phyloP scores from a whole-genome alignment of 2,888 invertebrate genomes.

The Dolichopus griseipennis region DNA sequence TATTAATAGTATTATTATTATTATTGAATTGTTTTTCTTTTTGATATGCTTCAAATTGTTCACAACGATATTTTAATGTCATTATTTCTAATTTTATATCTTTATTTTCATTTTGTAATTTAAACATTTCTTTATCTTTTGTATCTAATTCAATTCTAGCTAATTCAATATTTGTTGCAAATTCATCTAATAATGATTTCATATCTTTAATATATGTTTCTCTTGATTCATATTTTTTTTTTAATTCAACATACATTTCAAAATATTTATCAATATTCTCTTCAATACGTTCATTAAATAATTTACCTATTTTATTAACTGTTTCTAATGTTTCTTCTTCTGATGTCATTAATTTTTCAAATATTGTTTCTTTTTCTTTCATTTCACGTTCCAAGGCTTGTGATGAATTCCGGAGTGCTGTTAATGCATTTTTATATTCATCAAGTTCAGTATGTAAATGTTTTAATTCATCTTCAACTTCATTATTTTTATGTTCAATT shows the following conservation, averaged over 20 bases:
- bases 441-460: constrained; percentile 30
- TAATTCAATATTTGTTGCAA: constrained; percentile 41
- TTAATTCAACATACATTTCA: constrained; percentile 40
- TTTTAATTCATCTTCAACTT: constrained; percentile 34
- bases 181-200: constrained; percentile 42
- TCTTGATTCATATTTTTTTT: constrained; percentile 40
- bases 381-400: constrained; percentile 39
- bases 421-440: constrained; percentile 34
- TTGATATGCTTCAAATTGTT: constrained; percentile 20
- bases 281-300: constrained; percentile 43
- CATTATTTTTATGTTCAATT: constrained; percentile 33
- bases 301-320: constrained; percentile 43
- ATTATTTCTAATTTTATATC: constrained; percentile 41
- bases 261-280: constrained; percentile 40
- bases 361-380: constrained; percentile 40
- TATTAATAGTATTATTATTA: constrained; percentile 12
- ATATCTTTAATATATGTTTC: constrained; percentile 42
- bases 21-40: not conserved
- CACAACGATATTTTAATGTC: constrained; percentile 31
- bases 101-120: constrained; percentile 39
- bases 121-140: constrained; percentile 36
- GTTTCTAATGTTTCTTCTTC: constrained; percentile 42
- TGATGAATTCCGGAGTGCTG: constrained; percentile 33
- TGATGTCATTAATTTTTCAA: constrained; percentile 39
- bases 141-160: constrained; percentile 41